Evolutionary conservation across 1,140 invertebrate genomes (phyloP), one percentile per base, ranked within the genome.

Genomic region (Macrobrachium rosenbergii): DNA sequence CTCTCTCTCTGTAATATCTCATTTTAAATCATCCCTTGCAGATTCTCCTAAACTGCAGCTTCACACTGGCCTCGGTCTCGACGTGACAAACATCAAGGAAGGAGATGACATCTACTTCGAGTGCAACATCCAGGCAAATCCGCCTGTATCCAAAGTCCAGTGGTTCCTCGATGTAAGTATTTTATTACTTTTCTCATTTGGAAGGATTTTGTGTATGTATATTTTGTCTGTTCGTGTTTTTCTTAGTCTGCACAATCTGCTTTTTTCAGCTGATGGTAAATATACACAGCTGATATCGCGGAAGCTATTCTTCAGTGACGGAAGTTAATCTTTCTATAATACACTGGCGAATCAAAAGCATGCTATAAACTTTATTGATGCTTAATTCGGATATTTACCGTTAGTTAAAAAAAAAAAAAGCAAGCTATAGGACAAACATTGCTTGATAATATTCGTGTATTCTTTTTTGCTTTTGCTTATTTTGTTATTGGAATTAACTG

Each of bases 91-190:
- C 67, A 82, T 82, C 52, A 82, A 82, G n/a, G 81, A 82, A 60
- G 67, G 81, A 23, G 81, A 82, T 52, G 81, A 82, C 58, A 69
- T 82, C 2, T 82, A 82, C n/a, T 82, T 82, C 64, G 81, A 82
- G 52, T 82, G 81, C 52, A 52, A 82, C 5, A 82, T 82, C 21
- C 37, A 73, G n/a, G 81, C 81, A 2, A 82, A 82, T 59, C 81
- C 81, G 2, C 17, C 23, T 2, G 81, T 82, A 16, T 82, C 60
- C 19, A 82, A 60, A 52, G 81, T 82, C 67, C 16, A 52, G 11
- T 82, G 81, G 81, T 82, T 59, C 64, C 37, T 82, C 8, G 73
- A 82, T 73, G 81, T 82, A 59, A 82, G 81, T 82, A 21, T 77
- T 21, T 59, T 77, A 43, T 19, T 59, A 5, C n/a, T 45, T 37